Conservation (phyloP, 2,888 invertebrate genomes). For the Prostheceraeus crozeri region DNA sequence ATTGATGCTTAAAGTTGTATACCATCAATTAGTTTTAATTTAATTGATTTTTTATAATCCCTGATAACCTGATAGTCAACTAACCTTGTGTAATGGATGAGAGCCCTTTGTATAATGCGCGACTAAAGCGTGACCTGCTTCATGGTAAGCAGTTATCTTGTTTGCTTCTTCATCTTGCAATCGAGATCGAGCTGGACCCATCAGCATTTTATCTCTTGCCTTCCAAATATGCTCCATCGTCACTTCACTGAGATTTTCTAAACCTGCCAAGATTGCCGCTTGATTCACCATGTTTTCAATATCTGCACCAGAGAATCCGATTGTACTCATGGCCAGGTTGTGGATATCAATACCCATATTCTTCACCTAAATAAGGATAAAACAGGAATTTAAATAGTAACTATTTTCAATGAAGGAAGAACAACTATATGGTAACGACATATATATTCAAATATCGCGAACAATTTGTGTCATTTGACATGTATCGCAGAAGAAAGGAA, state of each 20-base stretch:
- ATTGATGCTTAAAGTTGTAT: too few relatives aligned
- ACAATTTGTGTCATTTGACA: too few relatives aligned
- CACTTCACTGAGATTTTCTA: conserved; percentile 62
- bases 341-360: conserved; percentile 72
- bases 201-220: conserved; percentile 81
- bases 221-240: conserved; percentile 80
- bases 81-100: conserved; percentile 81
- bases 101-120: conserved; percentile 67
- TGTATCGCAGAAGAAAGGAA: too few relatives aligned
- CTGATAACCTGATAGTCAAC: too few relatives aligned
- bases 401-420: too few relatives aligned
- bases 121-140: conserved; percentile 92
- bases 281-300: conserved; percentile 93
- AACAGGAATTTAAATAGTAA: too few relatives aligned
- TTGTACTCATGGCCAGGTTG: conserved; percentile 76
- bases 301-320: conserved; percentile 87
- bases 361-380: too few relatives aligned
- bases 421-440: too few relatives aligned
- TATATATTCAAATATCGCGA: too few relatives aligned
- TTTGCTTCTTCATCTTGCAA: conserved; percentile 83
- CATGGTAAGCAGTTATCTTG: conserved; percentile 86
- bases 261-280: conserved; percentile 26
- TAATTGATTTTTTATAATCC: too few relatives aligned
- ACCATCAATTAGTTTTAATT: too few relatives aligned
- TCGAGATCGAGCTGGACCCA: conserved; percentile 60